Percentiles rank a stretch among this genome's conserved stretches.
Conservation (phyloP, 2,113 vertebrate species). For the Mandrillus leucophaeus region DNA sequence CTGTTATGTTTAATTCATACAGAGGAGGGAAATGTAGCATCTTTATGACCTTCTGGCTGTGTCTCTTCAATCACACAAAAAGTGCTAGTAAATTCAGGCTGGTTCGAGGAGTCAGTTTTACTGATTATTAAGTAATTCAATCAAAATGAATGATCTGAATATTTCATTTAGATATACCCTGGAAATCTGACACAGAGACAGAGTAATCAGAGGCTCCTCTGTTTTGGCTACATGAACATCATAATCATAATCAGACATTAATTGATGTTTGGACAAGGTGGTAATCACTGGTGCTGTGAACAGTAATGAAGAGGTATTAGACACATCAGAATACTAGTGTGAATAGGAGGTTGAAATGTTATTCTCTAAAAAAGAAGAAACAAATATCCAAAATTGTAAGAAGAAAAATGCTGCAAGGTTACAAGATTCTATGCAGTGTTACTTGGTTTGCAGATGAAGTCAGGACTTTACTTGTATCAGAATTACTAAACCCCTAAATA, state of each 20-base stretch:
- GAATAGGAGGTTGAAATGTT: slow-evolving; percentile 14
- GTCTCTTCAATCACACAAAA: not conserved
- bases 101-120: not conserved
- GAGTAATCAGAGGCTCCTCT: slow-evolving; percentile 39
- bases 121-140: slow-evolving; percentile 11
- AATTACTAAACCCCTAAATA: not conserved
- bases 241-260: slow-evolving; percentile 58
- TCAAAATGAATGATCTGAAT: not conserved
- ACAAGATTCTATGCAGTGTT: not conserved
- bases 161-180: not conserved
- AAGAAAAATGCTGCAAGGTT: not conserved
- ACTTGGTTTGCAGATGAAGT: not conserved
- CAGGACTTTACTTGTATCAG: not conserved
- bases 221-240: slow-evolving; percentile 24
- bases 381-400: not conserved
- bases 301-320: not conserved
- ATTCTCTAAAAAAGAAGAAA: not conserved
- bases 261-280: not conserved
- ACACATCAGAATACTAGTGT: not conserved
- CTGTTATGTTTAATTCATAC: not conserved
- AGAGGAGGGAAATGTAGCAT: not conserved
- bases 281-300: slow-evolving; percentile 42
- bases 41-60: not conserved
- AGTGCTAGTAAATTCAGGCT: not conserved
- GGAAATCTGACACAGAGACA: not conserved